phyloP scores from a whole-genome alignment of 2,888 invertebrate genomes.

The Lysandra bellargus region DNA sequence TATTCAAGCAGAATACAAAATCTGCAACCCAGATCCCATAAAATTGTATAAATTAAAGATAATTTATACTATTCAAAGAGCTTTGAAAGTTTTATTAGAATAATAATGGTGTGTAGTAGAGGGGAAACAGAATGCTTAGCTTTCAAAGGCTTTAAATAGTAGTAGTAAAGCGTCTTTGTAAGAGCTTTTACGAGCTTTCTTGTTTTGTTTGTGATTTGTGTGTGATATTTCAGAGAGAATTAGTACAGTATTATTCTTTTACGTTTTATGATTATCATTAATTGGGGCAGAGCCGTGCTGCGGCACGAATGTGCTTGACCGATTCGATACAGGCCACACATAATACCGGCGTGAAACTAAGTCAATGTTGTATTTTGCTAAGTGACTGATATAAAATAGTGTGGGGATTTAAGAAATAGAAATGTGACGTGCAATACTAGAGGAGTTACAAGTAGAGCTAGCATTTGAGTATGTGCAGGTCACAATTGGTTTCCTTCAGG shows the following conservation, averaged over 20 bases:
- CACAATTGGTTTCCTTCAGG: no score
- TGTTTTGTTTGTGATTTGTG: conserved; percentile 2
- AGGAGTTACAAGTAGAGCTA: no score
- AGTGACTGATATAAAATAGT: neutral
- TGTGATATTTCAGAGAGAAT: neutral
- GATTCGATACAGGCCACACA: neutral
- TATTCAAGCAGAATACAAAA: neutral
- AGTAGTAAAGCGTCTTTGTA: neutral
- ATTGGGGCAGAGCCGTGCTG: neutral
- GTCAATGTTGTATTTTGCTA: neutral
- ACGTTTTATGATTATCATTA: neutral
- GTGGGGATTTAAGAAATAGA: neutral
- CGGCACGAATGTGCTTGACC: neutral
- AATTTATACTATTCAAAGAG: conserved; percentile 2
- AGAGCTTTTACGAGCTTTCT: conserved; percentile 6
- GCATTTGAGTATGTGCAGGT: no score
- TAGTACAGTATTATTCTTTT: neutral
- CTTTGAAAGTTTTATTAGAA: conserved; percentile 9
- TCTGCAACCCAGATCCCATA: neutral
- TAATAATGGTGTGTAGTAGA: neutral
- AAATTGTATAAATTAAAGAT: conserved; percentile 10
- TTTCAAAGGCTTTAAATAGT: conserved; percentile 19
- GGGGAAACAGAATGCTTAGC: conserved; percentile 8
- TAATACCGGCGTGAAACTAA: neutral
- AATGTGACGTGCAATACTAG: neutral